Evolutionary conservation across 2,888 invertebrate species (phyloP).

Genomic region (Digitonthophagus gazella): DNA sequence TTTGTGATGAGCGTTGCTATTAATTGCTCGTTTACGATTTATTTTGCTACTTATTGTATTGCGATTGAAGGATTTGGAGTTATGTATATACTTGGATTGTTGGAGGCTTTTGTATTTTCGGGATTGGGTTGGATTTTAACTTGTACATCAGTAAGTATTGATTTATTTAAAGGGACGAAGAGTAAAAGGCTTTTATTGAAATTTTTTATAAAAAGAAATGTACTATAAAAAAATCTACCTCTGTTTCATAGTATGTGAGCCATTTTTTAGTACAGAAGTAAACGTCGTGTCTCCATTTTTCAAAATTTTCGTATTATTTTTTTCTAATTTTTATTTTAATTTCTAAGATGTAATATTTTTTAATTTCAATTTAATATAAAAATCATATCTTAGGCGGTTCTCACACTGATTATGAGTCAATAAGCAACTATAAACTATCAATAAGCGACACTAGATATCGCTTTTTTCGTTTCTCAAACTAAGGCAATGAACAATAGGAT

Average conservation of each 20-base stretch:
- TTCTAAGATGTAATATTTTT: too few relatives aligned
- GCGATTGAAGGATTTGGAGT: constrained; percentile 82
- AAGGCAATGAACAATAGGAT: too few relatives aligned
- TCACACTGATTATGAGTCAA: too few relatives aligned
- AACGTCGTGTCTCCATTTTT: too few relatives aligned
- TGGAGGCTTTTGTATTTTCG: constrained; percentile 82
- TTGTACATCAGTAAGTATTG: constrained; percentile 82
- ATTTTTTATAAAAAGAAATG: background rate
- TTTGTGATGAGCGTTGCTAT: constrained; percentile 86
- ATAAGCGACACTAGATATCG: too few relatives aligned
- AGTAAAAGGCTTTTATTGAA: constrained; percentile 11
- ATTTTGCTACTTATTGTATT: constrained; percentile 83
- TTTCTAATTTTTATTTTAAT: too few relatives aligned
- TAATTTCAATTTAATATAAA: too few relatives aligned
- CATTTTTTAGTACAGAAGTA: too few relatives aligned
- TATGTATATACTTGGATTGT: constrained; percentile 77
- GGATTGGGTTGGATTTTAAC: constrained; percentile 85
- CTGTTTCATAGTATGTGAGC: constrained; percentile 12
- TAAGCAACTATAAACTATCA: too few relatives aligned
- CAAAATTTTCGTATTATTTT: too few relatives aligned
- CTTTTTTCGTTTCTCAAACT: too few relatives aligned
- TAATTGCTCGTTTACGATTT: constrained; percentile 83
- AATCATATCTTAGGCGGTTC: too few relatives aligned
- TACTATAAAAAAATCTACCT: background rate
- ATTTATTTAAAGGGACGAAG: constrained; percentile 1